These are phyloP conservation scores for Lamproptera curius DNA, from an alignment of 2,888 invertebrate species.

Conservation along the genomic window DNA sequence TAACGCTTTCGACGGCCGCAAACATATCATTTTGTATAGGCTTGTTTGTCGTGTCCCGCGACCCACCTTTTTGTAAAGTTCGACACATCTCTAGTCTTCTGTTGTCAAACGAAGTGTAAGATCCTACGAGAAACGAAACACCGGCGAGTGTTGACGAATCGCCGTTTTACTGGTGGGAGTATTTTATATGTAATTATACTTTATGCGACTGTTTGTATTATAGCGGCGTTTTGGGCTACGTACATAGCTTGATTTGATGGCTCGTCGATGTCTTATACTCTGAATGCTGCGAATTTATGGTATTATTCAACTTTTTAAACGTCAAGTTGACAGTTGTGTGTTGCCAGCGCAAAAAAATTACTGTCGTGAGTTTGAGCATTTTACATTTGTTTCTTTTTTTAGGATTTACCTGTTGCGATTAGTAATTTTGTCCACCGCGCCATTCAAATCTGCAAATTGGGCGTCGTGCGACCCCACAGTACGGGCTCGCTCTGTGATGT, in stretches of 20 bases:
- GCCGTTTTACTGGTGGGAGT: slow-evolving; percentile 11
- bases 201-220: slow-evolving; percentile 4
- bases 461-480: slow-evolving; percentile 8
- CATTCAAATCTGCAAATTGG: not conserved
- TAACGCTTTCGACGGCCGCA: slow-evolving; percentile 42
- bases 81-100: too few relatives aligned
- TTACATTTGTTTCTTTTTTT: slow-evolving; percentile 22
- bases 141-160: too few relatives aligned
- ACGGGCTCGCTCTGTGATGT: slow-evolving; percentile 67
- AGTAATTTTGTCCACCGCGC: slow-evolving; percentile 1
- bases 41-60: slow-evolving; percentile 10
- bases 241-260: not conserved
- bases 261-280: too few relatives aligned
- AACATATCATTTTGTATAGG: slow-evolving; percentile 60
- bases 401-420: slow-evolving; percentile 12
- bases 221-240: not conserved
- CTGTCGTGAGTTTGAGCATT: too few relatives aligned
- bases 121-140: too few relatives aligned
- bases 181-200: not conserved
- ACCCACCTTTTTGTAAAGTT: too few relatives aligned
- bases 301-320: too few relatives aligned
- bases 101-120: too few relatives aligned
- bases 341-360: too few relatives aligned
- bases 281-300: too few relatives aligned
- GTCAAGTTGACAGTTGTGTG: too few relatives aligned